Evolutionary conservation across 2,113 vertebrate genomes (phyloP), one percentile per base, ranked within the genome.

Genomic region (Tragelaphus strepsiceros): DNA sequence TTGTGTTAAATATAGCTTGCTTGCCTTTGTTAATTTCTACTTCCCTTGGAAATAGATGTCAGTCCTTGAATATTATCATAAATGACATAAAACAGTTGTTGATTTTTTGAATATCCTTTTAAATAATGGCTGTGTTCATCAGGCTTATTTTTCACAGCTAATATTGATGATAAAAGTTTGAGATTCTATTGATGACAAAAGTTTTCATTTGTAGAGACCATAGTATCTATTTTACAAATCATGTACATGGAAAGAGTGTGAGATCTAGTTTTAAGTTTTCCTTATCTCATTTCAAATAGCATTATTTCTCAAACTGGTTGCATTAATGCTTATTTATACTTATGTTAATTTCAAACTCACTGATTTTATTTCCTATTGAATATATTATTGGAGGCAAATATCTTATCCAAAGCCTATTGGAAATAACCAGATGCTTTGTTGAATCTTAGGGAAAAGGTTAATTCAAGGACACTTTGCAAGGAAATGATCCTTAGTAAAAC

Each of bases 371-470:
- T 98, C 11, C 90, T 88, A 51, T 71, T 98, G 97, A 97, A 98
- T 94, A 92, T 96, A 97, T 98, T 56, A 58, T 0, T 88, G 62
- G 49, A 85, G 43, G 80, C 84, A 98, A 98, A 96, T 97, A 77
- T 97, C 83, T 97, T 97, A 96, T 96, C 98, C 96, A 64, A 51
- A 92, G 78, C 88, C 62, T 98, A 71, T 97, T 99, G 97, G 93
- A 98, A 98, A 97, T 97, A 91, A 91, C 97, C 91, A 97, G 92
- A 97, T 98, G 24, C 82, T 97, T 98, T 98, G 81, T 94, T 61
- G 89, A 89, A 95, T 98, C 91, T 98, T 28, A n/a, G 7, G 81
- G 97, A 96, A 98, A 96, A 99, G 96, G 97, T 98, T 98, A 99
- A 98, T 83, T 98, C 97, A 98, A 98, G 98, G 98, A 97, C 96